These are phyloP conservation scores for Hydropsyche tenuis DNA, from an alignment of 1,140 invertebrate species.

Conservation along the genomic window DNA sequence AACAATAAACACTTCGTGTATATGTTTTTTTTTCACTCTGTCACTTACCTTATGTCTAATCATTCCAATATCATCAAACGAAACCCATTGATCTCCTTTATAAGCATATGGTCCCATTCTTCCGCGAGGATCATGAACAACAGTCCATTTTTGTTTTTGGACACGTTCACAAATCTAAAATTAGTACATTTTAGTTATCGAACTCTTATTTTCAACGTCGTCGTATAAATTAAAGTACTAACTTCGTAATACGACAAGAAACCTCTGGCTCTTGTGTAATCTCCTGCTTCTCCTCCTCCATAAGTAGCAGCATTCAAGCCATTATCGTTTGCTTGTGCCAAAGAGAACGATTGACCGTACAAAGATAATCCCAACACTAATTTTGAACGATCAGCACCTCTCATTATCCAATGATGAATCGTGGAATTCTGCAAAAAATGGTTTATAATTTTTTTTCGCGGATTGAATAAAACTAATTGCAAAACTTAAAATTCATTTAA, in stretches of 20 bases:
- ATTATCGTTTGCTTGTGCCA: conserved; percentile 67
- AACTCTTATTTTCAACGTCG: neutral
- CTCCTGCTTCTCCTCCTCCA: conserved; percentile 78
- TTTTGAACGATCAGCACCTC: conserved; percentile 77
- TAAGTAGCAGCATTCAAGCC: conserved; percentile 74
- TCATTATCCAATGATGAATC: conserved; percentile 79
- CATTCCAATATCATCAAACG: conserved; percentile 81
- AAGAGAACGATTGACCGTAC: conserved; percentile 84
- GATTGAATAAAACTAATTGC: neutral
- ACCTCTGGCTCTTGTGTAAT: conserved; percentile 79
- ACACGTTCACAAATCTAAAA: conserved; percentile 73
- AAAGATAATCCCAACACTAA: conserved; percentile 83
- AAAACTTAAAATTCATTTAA: conserved; percentile 40
- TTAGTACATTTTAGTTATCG: conserved; percentile 23
- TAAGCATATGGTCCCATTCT: conserved; percentile 80
- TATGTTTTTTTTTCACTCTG: neutral
- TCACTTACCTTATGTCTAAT: conserved; percentile 67
- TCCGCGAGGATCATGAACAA: conserved; percentile 70
- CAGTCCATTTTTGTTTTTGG: conserved; percentile 70
- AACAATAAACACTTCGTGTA: neutral
- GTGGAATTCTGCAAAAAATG: conserved; percentile 72
- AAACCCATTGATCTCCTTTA: conserved; percentile 81
- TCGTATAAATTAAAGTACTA: conserved; percentile 32
- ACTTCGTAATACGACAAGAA: conserved; percentile 88
- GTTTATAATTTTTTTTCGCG: neutral